Conservation (phyloP, 1,140 invertebrate species). For the Oreohelix idahoensis region DNA sequence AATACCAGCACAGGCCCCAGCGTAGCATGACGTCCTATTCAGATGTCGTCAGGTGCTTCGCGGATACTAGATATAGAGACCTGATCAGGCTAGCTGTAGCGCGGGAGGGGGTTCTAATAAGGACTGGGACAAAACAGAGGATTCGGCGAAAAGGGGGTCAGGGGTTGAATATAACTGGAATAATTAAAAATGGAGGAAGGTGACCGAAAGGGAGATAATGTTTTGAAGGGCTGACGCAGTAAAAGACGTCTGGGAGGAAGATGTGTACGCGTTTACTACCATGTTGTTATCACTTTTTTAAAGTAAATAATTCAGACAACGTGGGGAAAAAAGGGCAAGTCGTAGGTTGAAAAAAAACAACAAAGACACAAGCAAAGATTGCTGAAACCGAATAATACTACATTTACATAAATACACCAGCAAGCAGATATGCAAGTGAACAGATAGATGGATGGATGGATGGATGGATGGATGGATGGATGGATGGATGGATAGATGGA, state of each 20-base stretch:
- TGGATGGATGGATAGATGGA: no score
- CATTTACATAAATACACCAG: no score
- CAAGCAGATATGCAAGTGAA: no score
- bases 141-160: background rate
- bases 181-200: background rate
- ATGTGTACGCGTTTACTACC: no score
- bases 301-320: no score
- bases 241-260: background rate
- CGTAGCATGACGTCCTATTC: background rate
- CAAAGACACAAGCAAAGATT: no score
- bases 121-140: background rate
- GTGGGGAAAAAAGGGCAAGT: no score
- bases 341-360: no score
- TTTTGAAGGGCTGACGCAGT: background rate
- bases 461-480: no score
- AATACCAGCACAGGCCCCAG: background rate
- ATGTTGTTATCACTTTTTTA: no score
- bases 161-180: background rate
- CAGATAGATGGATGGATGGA: no score
- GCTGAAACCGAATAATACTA: no score
- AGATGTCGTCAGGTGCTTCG: background rate
- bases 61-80: background rate
- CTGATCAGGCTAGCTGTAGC: background rate
- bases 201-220: background rate
- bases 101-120: background rate